Base-by-base conservation (phyloP, 1,140 invertebrate genomes). In the Melipona quadrifasciata region DNA sequence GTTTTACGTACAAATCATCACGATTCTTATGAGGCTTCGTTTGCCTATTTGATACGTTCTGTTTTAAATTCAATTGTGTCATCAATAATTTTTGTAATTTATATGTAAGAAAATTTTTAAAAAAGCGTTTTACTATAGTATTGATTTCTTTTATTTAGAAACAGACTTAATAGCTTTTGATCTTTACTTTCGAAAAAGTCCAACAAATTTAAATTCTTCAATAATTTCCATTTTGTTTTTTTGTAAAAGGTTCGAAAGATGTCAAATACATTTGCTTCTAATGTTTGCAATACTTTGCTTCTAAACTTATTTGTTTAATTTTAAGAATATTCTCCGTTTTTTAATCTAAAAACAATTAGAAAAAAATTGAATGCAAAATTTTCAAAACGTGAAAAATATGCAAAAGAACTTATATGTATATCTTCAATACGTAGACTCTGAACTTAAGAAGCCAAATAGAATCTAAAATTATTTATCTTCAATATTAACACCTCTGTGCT, bases 1-100 rank as follows among this genome's bases (percentile, higher is more conserved):
- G n/a, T 65, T 57, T 51, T 57, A 82, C 73, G 61, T 68, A 51
- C 5, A 12, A 55, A 75, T 75, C 39, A 34, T 57, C 80, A 67
- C 58, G 58, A 39, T 80, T 34, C 31, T 80, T 34, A 12, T 16
- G 16, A 71, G 68, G 19, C 31, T 16, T 47, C 39, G 39, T 47
- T 55, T 1, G 2, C n/a, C 11, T 10, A 8, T 31, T 75, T 58
- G 14, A 57, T 58, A 75, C 19, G 0, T 34, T 6, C 16, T 6
- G 24, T 17, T 31, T 70, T 47, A 24, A 74, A 19, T 51, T 64
- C 24, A 53, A 82, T 55, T 27, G 57, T 24, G 14, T 24, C 27
- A 53, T 55, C 71, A 58, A 75, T 75, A 82, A 55, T n/a, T 24
- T 39, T 16, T 11, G 11, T 24, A 55, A 31, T 31, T 31, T 31